phyloP scores from a whole-genome alignment of 2,888 invertebrate species.

The Brenthis daphne region DNA sequence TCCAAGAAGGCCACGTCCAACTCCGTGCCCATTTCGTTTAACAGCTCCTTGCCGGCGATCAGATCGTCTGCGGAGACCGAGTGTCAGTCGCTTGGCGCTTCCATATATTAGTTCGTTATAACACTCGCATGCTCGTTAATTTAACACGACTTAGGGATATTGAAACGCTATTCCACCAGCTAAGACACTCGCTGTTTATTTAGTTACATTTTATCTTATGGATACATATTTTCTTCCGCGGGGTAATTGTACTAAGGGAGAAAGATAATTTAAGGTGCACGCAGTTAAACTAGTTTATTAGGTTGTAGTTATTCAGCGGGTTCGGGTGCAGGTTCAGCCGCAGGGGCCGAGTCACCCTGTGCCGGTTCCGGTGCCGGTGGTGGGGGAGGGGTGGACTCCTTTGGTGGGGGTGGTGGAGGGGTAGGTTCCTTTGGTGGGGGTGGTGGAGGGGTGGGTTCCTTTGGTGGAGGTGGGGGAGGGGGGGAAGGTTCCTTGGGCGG shows the following conservation, averaged over 20 bases:
- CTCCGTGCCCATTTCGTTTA: constrained; percentile 95
- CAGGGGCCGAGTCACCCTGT: constrained; percentile 46
- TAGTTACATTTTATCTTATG: constrained; percentile 45
- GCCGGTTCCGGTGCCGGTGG: constrained; percentile 44
- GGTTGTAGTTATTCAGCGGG: constrained; percentile 33
- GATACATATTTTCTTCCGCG: constrained; percentile 10
- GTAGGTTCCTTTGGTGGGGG: constrained; percentile 49
- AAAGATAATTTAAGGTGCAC: neutral
- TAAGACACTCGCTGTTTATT: constrained; percentile 65
- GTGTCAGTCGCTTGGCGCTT: constrained; percentile 50
- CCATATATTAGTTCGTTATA: constrained; percentile 40
- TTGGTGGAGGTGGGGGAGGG: constrained; percentile 47
- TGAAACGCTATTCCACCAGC: constrained; percentile 75
- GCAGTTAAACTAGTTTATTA: neutral
- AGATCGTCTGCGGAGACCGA: constrained; percentile 87
- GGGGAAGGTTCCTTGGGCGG: constrained; percentile 45
- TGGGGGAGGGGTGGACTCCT: constrained; percentile 44
- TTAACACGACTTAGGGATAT: constrained; percentile 31
- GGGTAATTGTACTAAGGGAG: constrained; percentile 6
- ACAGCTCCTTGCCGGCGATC: constrained; percentile 93
- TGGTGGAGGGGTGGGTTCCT: constrained; percentile 48
- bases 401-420: constrained; percentile 44
- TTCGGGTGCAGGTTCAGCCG: constrained; percentile 41
- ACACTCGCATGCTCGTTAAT: constrained; percentile 54
- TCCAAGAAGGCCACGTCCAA: constrained; percentile 95